Conservation (phyloP, 2,797 vertebrate species). For the Danionella dracula region DNA sequence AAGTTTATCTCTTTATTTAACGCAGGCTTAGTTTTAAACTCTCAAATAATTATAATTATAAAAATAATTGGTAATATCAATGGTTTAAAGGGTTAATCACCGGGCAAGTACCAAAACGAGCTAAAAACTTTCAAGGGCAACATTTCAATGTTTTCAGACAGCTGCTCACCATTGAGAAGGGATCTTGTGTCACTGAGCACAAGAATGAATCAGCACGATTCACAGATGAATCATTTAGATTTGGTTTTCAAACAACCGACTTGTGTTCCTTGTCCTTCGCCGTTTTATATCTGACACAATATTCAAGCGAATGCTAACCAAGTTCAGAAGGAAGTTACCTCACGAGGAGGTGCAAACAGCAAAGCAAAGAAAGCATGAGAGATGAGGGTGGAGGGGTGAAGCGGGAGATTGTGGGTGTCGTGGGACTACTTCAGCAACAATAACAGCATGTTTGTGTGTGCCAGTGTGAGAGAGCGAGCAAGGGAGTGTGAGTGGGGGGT, state of each 20-base stretch:
- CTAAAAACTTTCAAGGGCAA: too few species aligned
- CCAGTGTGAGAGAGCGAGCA: constrained; percentile 42
- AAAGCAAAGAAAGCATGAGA: constrained; percentile 66
- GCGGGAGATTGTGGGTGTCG: constrained; percentile 73
- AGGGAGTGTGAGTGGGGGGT: constrained; percentile 56
- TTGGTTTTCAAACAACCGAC: too few species aligned
- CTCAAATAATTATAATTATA: too few species aligned
- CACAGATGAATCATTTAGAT: too few species aligned
- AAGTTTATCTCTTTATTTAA: too few species aligned
- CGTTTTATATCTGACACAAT: background rate
- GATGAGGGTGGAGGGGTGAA: constrained; percentile 58
- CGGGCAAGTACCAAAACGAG: too few species aligned
- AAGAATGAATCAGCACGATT: background rate
- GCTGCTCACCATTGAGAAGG: too few species aligned
- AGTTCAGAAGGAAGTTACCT: constrained; percentile 35
- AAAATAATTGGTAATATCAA: too few species aligned
- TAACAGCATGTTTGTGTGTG: constrained; percentile 68
- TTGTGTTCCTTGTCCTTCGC: background rate
- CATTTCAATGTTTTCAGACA: too few species aligned
- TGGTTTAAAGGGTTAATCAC: too few species aligned
- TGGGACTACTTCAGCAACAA: constrained; percentile 78
- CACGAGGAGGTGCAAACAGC: constrained; percentile 62
- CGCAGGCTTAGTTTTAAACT: too few species aligned
- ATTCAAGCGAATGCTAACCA: background rate
- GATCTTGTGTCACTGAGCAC: too few species aligned